These are phyloP conservation scores for Astur gentilis DNA, from an alignment of 2,113 vertebrate genomes.

Conservation along the genomic window DNA sequence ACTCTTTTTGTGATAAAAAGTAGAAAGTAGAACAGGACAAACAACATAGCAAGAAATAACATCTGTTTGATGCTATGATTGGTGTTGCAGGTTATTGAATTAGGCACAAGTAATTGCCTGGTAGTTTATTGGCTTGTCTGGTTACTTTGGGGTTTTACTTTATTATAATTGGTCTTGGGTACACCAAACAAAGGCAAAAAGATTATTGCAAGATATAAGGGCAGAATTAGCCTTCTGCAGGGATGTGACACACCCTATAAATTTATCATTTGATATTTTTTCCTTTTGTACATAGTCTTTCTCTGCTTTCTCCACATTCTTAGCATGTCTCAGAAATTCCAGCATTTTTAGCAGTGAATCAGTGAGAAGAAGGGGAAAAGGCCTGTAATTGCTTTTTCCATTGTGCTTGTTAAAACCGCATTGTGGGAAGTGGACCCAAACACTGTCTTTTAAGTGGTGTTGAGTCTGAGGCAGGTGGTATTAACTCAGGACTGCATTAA, in stretches of 20 bases:
- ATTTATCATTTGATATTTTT: slow-evolving; percentile 21
- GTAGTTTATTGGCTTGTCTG: neutral
- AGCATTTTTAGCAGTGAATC: slow-evolving; percentile 45
- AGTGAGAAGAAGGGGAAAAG: slow-evolving; percentile 40
- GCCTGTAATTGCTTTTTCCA: slow-evolving; percentile 59
- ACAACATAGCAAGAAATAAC: neutral
- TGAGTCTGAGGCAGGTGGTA: slow-evolving; percentile 68
- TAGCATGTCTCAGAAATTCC: slow-evolving; percentile 55
- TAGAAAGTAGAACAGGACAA: neutral
- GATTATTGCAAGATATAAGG: neutral
- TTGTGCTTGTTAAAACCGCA: slow-evolving; percentile 59
- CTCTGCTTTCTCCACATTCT: slow-evolving; percentile 46
- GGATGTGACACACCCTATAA: neutral
- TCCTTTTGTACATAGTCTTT: neutral
- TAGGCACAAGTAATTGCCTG: neutral
- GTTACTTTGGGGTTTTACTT: neutral
- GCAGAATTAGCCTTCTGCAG: neutral
- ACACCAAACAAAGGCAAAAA: neutral
- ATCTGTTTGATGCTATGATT: neutral
- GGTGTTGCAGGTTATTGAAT: neutral
- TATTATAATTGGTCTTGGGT: neutral
- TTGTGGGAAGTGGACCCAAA: slow-evolving; percentile 68
- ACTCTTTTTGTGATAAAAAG: neutral
- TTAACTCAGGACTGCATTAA: slow-evolving; percentile 64
- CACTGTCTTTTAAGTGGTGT: slow-evolving; percentile 68